Evolutionary conservation across 2,797 vertebrate genomes (phyloP).

Genomic region (Muraenolepis orangiensis): DNA sequence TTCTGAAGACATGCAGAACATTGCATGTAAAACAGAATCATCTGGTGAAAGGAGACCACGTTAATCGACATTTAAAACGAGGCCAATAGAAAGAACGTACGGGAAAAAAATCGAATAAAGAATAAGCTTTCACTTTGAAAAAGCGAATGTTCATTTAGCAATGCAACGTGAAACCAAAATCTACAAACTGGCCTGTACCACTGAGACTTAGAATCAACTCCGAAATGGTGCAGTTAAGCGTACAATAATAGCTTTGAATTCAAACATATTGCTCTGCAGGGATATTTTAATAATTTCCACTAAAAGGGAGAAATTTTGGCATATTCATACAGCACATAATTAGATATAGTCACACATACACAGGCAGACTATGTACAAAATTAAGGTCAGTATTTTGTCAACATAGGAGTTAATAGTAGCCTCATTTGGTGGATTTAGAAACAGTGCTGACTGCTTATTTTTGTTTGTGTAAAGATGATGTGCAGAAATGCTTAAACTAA

Average conservation of each 20-base stretch:
- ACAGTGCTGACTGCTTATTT: neutral
- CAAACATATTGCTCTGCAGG: neutral
- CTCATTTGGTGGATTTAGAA: neutral
- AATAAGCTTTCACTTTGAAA: neutral
- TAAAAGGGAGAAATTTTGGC: neutral
- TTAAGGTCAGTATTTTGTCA: neutral
- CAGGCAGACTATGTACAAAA: neutral
- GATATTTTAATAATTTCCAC: neutral
- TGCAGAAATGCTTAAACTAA: neutral
- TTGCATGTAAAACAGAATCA: slow-evolving; percentile 54
- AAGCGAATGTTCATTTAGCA: neutral
- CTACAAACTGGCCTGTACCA: neutral
- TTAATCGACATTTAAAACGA: no score
- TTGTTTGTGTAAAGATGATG: neutral
- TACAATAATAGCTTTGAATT: neutral
- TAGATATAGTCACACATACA: neutral
- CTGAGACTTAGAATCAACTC: neutral
- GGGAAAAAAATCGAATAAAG: neutral
- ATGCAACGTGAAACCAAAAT: neutral
- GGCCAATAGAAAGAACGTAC: neutral
- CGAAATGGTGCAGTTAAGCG: neutral
- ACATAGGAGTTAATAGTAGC: neutral
- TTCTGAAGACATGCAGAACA: slow-evolving; percentile 50
- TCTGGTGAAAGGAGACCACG: slow-evolving; percentile 25
- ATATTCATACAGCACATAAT: neutral